Evolutionary conservation across 2,888 invertebrate genomes (phyloP), one percentile per base, ranked within the genome.

Genomic region (Polylopha cassiicola): DNA sequence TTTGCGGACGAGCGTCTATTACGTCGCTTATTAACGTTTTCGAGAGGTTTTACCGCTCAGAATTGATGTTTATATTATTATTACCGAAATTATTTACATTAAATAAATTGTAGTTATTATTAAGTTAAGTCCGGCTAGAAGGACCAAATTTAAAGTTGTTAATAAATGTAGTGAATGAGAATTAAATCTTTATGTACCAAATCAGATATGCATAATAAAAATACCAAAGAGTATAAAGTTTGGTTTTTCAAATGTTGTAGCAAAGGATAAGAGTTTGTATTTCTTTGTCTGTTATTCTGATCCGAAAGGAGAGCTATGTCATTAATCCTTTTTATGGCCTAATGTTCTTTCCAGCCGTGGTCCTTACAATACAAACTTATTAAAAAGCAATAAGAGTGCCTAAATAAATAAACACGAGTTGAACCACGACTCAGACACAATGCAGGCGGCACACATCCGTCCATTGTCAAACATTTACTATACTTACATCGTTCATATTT

Each of bases 1-100:
- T 44, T 47, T 44, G 60, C 50, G 47, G 44, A 47, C 51, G 53
- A 52, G 49, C 48, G 47, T 29, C 47, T 54, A 62, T 61, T 65
- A 63, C 57, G 51, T 44, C 50, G 63, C 53, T 62, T 73, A 73
- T 73, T 73, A 70, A 52, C 63, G 46, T 63, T 58, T 60, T 70
- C 47, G 58, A 72, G 71, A 64, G 70, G 55, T 52, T 64, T 61
- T n/a, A n/a, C n/a, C n/a, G n/a, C n/a, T 64, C 53, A 36, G 31
- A 17, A 18, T 5, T 28, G 11, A 14, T 18, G 33, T 29, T 34
- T 24, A 14, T 27, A 14, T 22, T 24, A 13, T 29, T 34, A 29
- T 28, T 39, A 16, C 18, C 2, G 16, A 28, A 23, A 33, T 29
- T 29, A 9, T 9, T n/a, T n/a, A n/a, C n/a, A n/a, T n/a, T n/a